These are phyloP conservation scores for Dicranocentrus wangi DNA, from an alignment of 2,888 invertebrate genomes.

Conservation along the genomic window DNA sequence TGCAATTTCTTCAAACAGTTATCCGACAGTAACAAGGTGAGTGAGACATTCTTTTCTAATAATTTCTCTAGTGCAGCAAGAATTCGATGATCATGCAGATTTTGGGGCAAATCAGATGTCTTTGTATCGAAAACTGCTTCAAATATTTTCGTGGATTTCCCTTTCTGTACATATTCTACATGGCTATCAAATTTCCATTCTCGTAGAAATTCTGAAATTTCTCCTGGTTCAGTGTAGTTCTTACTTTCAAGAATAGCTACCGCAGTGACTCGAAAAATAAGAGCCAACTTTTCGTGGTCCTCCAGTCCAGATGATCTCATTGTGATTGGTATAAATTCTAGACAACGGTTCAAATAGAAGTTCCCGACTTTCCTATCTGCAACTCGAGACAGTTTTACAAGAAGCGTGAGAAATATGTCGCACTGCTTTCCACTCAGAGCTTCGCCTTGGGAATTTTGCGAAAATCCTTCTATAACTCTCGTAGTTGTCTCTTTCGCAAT, in stretches of 20 bases:
- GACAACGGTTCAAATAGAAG: background rate
- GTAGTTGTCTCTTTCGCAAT: background rate
- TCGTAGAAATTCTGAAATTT: constrained; percentile 10
- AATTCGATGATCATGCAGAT: too few relatives aligned
- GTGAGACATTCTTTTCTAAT: too few relatives aligned
- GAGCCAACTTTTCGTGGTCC: constrained; percentile 19
- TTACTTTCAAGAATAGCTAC: constrained; percentile 30
- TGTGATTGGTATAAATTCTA: too few relatives aligned
- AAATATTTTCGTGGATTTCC: constrained; percentile 21
- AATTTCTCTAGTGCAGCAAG: too few relatives aligned
- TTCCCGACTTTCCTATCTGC: background rate
- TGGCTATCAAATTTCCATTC: constrained; percentile 27
- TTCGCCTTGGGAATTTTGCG: too few relatives aligned
- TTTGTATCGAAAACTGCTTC: constrained; percentile 11
- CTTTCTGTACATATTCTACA: background rate
- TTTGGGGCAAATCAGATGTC: too few relatives aligned
- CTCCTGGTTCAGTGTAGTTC: too few relatives aligned
- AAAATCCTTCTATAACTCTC: background rate
- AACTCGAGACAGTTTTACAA: constrained; percentile 2
- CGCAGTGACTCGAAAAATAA: constrained; percentile 52
- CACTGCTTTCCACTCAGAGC: background rate
- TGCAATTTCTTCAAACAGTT: too few relatives aligned
- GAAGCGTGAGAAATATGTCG: background rate
- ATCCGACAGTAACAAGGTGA: too few relatives aligned
- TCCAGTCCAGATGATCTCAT: background rate